Base-by-base conservation (phyloP, 2,113 vertebrate species). In the Poecilia latipinna region DNA sequence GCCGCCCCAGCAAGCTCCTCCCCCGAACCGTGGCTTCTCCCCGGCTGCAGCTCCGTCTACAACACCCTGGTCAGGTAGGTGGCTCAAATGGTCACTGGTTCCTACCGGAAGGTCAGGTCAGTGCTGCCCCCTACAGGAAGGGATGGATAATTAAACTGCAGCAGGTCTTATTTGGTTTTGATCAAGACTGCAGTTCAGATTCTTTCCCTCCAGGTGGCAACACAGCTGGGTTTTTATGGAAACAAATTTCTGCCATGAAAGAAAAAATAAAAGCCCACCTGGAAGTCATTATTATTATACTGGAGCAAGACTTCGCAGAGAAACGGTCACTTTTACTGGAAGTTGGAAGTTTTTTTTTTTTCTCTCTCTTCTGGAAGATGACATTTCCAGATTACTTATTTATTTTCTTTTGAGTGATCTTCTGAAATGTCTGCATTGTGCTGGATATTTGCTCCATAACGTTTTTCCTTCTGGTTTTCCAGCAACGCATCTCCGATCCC, bases 21-120 rank as follows among this genome's bases (percentile, higher is more conserved):
- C 77, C 93, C 93, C 0, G 95, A 96, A 65, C 95, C 95, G 0
- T 96, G 95, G 95, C 94, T 96, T 73, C 91, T 96, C 24, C 95
- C 95, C 0, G 94, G 94, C 64, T 95, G 94, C 88, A 94, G 93
- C 76, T 93, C 88, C 0, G 94, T 94, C n/a, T 95, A 91, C 28
- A 94, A 96, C 81, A 94, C 94, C 67, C 87, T 95, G 70, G 94
- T 96, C 90, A 95, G 94, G 95, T 96, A 48, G 65, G 86, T 3
- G 19, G 28, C 12, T 0, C 31, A 37, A 33, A 35, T 44, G 31
- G 29, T 60, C 26, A 33, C 3, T 5, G 15, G 5, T 12, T 44
- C 0, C 13, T 44, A 12, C 13, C 13, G 42, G 42, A 2, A 13
- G 12, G 3, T 12, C 42, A 15, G 42, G 42, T 44, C 3, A 13